Conservation (phyloP, 2,797 vertebrate species). For the Myiothlypis chrysogaster region DNA sequence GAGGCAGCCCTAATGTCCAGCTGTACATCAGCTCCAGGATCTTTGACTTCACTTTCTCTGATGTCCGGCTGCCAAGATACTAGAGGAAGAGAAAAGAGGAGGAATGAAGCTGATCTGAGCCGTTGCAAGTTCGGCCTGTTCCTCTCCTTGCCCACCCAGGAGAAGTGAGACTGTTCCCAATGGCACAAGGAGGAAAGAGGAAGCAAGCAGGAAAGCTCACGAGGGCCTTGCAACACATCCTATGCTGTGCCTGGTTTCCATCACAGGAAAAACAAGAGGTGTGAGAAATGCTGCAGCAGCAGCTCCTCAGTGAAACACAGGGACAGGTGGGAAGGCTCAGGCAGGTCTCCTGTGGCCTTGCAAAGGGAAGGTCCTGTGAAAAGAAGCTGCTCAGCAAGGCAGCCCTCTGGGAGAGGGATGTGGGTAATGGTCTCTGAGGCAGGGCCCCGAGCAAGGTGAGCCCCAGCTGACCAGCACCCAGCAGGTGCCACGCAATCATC, state of each 20-base stretch:
- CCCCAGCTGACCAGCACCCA: background rate
- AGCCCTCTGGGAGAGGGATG: background rate
- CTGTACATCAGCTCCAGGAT: slow-evolving; percentile 93
- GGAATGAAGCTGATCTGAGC: background rate
- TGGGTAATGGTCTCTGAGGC: background rate
- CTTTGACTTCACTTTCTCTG: slow-evolving; percentile 92
- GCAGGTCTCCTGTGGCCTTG: background rate
- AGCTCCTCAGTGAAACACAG: background rate
- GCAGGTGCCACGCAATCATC: background rate
- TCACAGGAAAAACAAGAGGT: background rate
- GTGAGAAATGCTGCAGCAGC: background rate
- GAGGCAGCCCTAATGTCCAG: slow-evolving; percentile 88
- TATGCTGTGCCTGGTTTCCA: background rate
- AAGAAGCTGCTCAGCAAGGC: background rate
- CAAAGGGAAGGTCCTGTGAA: background rate
- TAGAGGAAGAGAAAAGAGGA: slow-evolving; percentile 52
- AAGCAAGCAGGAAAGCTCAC: slow-evolving; percentile 30
- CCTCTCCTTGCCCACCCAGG: background rate
- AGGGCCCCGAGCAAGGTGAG: background rate
- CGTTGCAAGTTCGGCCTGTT: background rate
- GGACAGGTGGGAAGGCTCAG: background rate
- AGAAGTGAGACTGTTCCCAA: background rate
- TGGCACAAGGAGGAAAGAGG: slow-evolving; percentile 1
- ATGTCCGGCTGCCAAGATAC: slow-evolving; percentile 92
- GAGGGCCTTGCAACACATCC: background rate